A percentile compares a stretch with the other conserved stretches of the same genome.
phyloP scores from a whole-genome alignment of 2,888 invertebrate species.

The Pyrrhosoma nymphula region DNA sequence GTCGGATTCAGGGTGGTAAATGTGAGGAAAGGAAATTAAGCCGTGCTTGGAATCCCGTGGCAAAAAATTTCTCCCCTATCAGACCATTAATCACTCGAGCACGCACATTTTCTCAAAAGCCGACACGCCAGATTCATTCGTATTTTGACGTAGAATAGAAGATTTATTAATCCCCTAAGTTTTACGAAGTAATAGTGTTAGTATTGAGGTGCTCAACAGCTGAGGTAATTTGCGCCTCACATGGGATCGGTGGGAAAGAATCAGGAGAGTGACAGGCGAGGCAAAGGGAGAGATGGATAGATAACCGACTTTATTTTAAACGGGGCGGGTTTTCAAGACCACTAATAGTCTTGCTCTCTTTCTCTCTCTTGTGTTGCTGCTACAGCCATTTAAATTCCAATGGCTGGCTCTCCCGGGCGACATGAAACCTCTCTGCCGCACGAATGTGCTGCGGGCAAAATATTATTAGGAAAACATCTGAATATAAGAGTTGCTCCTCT shows the following conservation, averaged over 20 bases:
- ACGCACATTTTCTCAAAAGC: neutral
- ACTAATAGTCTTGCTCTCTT: neutral
- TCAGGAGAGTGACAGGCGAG: conserved; percentile 10
- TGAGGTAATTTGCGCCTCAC: neutral
- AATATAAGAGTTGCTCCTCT: neutral
- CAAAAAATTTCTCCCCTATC: neutral
- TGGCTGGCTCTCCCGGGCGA: neutral
- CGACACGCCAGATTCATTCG: conserved; percentile 30
- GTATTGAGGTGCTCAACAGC: conserved; percentile 36
- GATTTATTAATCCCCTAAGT: conserved; percentile 29
- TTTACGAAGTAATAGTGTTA: conserved; percentile 12
- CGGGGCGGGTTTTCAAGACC: neutral
- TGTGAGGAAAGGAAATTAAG: conserved; percentile 14
- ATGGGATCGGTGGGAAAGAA: conserved; percentile 2
- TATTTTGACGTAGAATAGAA: conserved; percentile 36
- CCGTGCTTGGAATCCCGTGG: neutral
- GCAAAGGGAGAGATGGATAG: conserved; percentile 6
- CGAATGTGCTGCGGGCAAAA: neutral
- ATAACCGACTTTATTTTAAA: conserved; percentile 39
- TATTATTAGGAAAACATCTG: neutral
- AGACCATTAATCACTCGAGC: conserved; percentile 26
- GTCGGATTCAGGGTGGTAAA: neutral
- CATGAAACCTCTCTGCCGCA: neutral
- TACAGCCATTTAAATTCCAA: neutral
- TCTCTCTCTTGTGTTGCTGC: neutral